Evolutionary conservation across 2,113 vertebrate species (phyloP).

Genomic region (Rhinolophus ferrumequinum): DNA sequence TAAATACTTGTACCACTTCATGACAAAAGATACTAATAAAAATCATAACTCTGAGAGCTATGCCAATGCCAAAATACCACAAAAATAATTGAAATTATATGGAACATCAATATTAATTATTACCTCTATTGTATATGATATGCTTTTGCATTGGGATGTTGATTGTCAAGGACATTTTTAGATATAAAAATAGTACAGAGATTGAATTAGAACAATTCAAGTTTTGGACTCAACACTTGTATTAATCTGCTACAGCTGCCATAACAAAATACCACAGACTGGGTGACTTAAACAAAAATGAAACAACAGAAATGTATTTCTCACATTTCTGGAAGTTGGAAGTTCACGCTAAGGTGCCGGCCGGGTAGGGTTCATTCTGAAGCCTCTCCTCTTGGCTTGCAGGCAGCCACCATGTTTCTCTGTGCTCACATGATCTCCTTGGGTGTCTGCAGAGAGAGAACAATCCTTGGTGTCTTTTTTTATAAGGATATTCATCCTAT

Average conservation of each 20-base stretch:
- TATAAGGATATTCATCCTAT: not conserved
- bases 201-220: not conserved
- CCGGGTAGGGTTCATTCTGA: not conserved
- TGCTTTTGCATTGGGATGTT: not conserved
- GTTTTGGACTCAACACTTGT: not conserved
- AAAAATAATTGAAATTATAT: not conserved
- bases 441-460: not conserved
- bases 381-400: too few relatives aligned
- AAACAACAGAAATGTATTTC: not conserved
- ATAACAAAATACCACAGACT: not conserved
- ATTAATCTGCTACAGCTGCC: not conserved
- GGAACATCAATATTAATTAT: not conserved
- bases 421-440: not conserved
- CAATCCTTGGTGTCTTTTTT: not conserved
- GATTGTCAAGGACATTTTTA: not conserved
- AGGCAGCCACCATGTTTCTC: too few relatives aligned
- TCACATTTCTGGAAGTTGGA: not conserved
- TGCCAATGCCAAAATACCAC: not conserved
- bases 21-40: not conserved
- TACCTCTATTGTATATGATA: not conserved
- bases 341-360: too few relatives aligned
- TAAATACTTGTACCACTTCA: not conserved
- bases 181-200: not conserved
- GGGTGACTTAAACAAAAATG: not conserved
- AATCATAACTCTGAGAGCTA: not conserved